Percentiles rank a stretch among this genome's conserved stretches.
These are phyloP conservation scores for Drosophila virilis DNA, from an alignment of 1,140 invertebrate genomes.

Conservation along the genomic window DNA sequence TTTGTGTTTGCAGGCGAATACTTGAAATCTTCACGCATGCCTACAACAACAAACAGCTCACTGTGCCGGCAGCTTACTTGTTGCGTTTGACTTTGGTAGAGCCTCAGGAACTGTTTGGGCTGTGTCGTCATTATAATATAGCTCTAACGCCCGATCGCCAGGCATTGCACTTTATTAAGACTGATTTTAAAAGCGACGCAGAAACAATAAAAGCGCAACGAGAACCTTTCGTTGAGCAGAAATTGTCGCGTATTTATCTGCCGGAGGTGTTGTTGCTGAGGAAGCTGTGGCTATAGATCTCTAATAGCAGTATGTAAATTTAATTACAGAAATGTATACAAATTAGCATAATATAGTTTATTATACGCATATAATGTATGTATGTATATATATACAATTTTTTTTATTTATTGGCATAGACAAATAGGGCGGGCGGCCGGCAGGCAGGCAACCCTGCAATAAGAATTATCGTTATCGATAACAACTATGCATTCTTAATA, in stretches of 20 bases:
- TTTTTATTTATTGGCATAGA: conserved; percentile 4
- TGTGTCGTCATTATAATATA: conserved; percentile 74
- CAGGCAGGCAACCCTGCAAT: conserved; percentile 43
- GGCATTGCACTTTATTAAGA: conserved; percentile 68
- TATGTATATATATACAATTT: conserved; percentile 6
- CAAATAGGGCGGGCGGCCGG: conserved; percentile 24
- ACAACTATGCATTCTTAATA: conserved; percentile 1
- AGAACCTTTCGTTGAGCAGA: conserved; percentile 71
- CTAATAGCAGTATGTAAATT: background rate
- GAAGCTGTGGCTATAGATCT: conserved; percentile 53
- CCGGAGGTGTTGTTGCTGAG: conserved; percentile 75
- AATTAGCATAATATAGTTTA: no score
- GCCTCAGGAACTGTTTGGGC: conserved; percentile 50
- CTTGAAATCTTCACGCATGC: conserved; percentile 85
- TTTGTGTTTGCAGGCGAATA: conserved; percentile 79
- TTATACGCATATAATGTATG: conserved; percentile 5
- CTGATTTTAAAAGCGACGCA: conserved; percentile 58
- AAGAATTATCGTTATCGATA: conserved; percentile 41
- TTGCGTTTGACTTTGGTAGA: conserved; percentile 74
- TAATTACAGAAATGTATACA: background rate
- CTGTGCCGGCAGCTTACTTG: conserved; percentile 84
- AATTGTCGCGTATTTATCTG: conserved; percentile 64
- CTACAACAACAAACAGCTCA: conserved; percentile 85
- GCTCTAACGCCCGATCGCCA: conserved; percentile 45
- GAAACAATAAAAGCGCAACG: conserved; percentile 36